Percentiles rank a stretch among this genome's conserved stretches.
Evolutionary conservation across 1,140 invertebrate species (phyloP).

Genomic region (Coenobita brevimanus): DNA sequence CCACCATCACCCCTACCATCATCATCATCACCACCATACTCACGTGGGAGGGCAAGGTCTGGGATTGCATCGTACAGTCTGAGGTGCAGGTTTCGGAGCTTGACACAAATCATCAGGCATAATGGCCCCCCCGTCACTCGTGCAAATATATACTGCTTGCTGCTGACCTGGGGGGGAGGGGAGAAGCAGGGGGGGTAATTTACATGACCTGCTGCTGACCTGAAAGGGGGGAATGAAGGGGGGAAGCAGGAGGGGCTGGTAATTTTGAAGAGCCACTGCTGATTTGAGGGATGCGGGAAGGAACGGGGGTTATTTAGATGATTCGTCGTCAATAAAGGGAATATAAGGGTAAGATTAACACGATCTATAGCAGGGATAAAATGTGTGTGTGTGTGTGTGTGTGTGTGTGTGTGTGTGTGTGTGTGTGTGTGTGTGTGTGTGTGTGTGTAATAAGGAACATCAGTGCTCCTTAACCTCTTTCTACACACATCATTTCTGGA

Average conservation of each 20-base stretch:
- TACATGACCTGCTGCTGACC: background rate
- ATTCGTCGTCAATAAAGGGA: no score
- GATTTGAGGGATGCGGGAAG: no score
- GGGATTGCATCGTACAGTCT: constrained; percentile 56
- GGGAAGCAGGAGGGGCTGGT: no score
- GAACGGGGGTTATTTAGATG: background rate
- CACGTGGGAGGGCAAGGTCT: constrained; percentile 55
- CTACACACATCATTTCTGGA: no score
- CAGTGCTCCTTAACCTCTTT: no score
- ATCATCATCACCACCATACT: no score
- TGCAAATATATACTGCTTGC: constrained; percentile 62
- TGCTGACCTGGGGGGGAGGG: constrained; percentile 42
- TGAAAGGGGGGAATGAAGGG: background rate
- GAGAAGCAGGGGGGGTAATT: background rate
- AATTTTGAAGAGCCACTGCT: background rate
- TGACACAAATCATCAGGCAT: constrained; percentile 37
- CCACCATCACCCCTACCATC: no score
- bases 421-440: no score
- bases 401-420: no score
- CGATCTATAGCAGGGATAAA: background rate
- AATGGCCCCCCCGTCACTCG: constrained; percentile 33
- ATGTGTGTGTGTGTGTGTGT: no score
- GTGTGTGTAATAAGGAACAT: no score
- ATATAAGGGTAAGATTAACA: no score
- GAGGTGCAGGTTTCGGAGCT: constrained; percentile 35